A percentile compares a stretch with the other conserved stretches of the same genome.
These are phyloP conservation scores for Bombus fervidus DNA, from an alignment of 1,140 invertebrate genomes.

Conservation along the genomic window DNA sequence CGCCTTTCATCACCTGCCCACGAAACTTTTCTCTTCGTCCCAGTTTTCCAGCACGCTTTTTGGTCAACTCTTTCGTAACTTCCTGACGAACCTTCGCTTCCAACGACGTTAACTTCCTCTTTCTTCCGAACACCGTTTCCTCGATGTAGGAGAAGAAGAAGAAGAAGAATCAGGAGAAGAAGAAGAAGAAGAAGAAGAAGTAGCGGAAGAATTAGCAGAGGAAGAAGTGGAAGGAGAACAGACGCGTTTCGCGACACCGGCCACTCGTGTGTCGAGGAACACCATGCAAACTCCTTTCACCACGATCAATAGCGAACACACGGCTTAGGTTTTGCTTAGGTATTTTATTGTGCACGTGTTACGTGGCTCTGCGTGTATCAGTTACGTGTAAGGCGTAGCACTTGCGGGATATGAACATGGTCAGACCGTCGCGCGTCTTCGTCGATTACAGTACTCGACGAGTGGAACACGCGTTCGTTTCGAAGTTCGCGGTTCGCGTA, in stretches of 20 bases:
- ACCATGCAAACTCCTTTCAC: neutral
- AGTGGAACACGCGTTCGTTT: neutral
- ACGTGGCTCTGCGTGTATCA: conserved; percentile 37
- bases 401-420: conserved; percentile 66
- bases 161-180: neutral
- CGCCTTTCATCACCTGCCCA: neutral
- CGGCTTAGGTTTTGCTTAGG: conserved; percentile 2
- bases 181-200: neutral
- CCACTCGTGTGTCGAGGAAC: neutral
- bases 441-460: conserved; percentile 4
- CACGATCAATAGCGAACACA: conserved; percentile 25
- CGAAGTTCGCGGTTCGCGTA: neutral
- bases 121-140: neutral
- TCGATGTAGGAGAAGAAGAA: neutral
- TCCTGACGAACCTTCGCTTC: neutral
- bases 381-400: conserved; percentile 61
- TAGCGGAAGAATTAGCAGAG: neutral
- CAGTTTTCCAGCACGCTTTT: neutral
- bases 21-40: conserved; percentile 12
- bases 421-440: conserved; percentile 23
- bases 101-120: neutral
- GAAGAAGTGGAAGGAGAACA: neutral
- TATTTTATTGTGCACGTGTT: neutral
- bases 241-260: neutral
- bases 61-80: neutral